Evolutionary conservation across 2,113 vertebrate species (phyloP).

Genomic region (Furnarius figulus): DNA sequence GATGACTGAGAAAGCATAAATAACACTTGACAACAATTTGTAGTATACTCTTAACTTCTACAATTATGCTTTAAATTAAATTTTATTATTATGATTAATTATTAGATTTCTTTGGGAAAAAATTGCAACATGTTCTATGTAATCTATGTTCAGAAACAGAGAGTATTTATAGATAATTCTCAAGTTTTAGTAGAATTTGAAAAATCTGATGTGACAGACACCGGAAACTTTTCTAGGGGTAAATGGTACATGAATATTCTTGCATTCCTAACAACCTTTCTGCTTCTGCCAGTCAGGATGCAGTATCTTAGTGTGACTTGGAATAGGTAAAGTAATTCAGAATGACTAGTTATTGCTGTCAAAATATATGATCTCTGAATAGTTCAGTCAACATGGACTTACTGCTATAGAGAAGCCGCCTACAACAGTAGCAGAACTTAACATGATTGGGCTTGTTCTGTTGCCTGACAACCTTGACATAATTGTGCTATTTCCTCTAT

Average conservation of each 20-base stretch:
- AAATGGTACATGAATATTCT: not conserved
- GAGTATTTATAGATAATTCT: not conserved
- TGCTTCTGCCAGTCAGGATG: not conserved
- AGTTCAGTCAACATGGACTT: not conserved
- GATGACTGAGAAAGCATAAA: not conserved
- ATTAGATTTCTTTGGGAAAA: not conserved
- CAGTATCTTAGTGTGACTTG: not conserved
- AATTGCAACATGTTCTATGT: not conserved
- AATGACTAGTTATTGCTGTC: not conserved
- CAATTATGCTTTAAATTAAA: not conserved
- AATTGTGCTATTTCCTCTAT: constrained; percentile 38
- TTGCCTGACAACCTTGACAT: constrained; percentile 44
- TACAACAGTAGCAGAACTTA: not conserved
- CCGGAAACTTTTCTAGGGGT: not conserved
- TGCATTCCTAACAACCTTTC: not conserved
- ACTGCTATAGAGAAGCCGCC: not conserved
- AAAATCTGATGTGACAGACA: not conserved
- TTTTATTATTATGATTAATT: not conserved
- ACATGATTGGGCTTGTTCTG: constrained; percentile 35
- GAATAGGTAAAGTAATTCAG: not conserved
- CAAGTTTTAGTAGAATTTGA: not conserved
- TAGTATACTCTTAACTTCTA: not conserved
- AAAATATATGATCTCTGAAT: not conserved
- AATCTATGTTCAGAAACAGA: not conserved
- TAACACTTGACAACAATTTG: not conserved